A percentile compares a stretch with the other conserved stretches of the same genome.
phyloP scores from a whole-genome alignment of 1,140 invertebrate genomes.

The Scaptomyza montana region DNA sequence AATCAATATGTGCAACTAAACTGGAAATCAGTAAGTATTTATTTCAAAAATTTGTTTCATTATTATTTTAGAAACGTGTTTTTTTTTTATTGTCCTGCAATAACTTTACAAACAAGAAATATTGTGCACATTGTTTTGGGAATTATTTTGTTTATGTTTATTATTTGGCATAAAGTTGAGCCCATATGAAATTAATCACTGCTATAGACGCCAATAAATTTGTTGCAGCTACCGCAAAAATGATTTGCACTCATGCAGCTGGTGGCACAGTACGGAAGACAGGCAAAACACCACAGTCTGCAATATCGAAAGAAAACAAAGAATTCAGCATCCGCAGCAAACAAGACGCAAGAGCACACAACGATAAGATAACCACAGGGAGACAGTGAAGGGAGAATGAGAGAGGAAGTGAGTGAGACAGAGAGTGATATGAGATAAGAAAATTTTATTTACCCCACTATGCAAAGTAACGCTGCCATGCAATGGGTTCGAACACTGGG shows the following conservation, averaged over 20 bases:
- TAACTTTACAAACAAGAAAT: slow-evolving; percentile 36
- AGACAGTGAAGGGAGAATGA: neutral
- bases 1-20: too few species aligned
- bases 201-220: slow-evolving; percentile 86
- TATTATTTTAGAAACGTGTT: too few species aligned
- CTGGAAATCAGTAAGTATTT: too few species aligned
- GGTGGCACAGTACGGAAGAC: slow-evolving; percentile 88
- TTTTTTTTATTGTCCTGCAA: too few species aligned
- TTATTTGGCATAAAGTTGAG: slow-evolving; percentile 12
- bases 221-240: slow-evolving; percentile 88
- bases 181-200: slow-evolving; percentile 45
- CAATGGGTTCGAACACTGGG: slow-evolving; percentile 86
- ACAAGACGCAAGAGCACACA: neutral
- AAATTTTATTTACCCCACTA: slow-evolving; percentile 84
- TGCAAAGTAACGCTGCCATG: slow-evolving; percentile 86
- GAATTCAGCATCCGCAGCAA: slow-evolving; percentile 15
- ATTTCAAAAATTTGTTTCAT: too few species aligned
- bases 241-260: slow-evolving; percentile 87
- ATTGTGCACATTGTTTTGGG: slow-evolving; percentile 28
- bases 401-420: too few species aligned
- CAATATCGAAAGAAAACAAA: neutral
- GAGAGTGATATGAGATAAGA: neutral
- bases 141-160: slow-evolving; percentile 35
- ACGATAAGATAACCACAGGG: slow-evolving; percentile 21
- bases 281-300: slow-evolving; percentile 86